Evolutionary conservation across 2,888 invertebrate genomes (phyloP).

Genomic region (Aelia acuminata): DNA sequence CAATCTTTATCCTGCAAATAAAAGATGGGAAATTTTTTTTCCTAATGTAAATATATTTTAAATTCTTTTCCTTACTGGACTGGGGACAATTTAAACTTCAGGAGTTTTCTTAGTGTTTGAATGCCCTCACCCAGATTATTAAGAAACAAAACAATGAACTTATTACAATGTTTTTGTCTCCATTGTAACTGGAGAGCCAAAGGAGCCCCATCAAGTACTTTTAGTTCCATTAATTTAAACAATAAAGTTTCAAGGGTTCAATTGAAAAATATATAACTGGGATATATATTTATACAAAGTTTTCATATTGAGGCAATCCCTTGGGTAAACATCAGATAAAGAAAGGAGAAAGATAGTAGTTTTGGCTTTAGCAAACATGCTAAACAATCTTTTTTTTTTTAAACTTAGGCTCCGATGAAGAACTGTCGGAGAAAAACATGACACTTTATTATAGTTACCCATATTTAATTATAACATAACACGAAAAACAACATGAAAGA

Average conservation of each 20-base stretch:
- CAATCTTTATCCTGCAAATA: neutral
- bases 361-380: too few relatives aligned
- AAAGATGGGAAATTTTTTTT: neutral
- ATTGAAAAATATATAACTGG: neutral
- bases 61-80: too few relatives aligned
- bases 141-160: neutral
- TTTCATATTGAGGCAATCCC: too few relatives aligned
- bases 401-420: neutral
- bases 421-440: neutral
- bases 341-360: too few relatives aligned
- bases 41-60: too few relatives aligned
- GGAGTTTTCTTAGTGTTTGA: too few relatives aligned
- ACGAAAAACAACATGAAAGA: neutral
- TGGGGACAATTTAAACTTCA: too few relatives aligned
- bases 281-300: neutral
- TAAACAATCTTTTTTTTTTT: neutral
- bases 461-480: too few relatives aligned
- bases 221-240: neutral
- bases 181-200: neutral
- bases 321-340: too few relatives aligned
- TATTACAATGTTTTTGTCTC: neutral
- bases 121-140: neutral
- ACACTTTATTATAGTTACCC: neutral
- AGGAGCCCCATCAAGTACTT: neutral
- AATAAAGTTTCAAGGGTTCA: neutral